These are phyloP conservation scores for Drepana arcuata DNA, from an alignment of 1,140 invertebrate genomes.

Conservation along the genomic window DNA sequence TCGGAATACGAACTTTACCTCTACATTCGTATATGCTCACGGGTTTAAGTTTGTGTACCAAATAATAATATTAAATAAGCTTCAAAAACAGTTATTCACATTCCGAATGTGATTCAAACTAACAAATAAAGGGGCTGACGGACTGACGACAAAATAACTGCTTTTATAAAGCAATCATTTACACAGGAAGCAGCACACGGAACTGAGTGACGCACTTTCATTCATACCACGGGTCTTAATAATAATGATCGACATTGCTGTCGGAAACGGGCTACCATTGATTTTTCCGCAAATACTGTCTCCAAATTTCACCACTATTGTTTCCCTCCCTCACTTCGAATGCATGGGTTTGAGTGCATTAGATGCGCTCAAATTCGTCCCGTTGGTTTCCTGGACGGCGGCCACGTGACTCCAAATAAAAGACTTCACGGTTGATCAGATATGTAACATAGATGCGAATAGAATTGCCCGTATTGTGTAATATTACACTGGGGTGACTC, in stretches of 20 bases:
- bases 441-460: slow-evolving; percentile 50
- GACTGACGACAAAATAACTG: slow-evolving; percentile 42
- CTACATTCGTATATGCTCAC: too few relatives aligned
- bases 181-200: slow-evolving; percentile 38
- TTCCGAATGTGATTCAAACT: too few relatives aligned
- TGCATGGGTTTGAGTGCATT: slow-evolving; percentile 65
- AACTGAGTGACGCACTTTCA: slow-evolving; percentile 36
- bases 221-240: slow-evolving; percentile 45
- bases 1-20: too few relatives aligned
- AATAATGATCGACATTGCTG: slow-evolving; percentile 58
- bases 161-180: slow-evolving; percentile 51
- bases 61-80: too few relatives aligned
- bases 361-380: slow-evolving; percentile 57
- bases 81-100: too few relatives aligned
- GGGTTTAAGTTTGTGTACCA: too few relatives aligned
- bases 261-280: slow-evolving; percentile 61
- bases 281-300: slow-evolving; percentile 66
- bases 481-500: slow-evolving; percentile 37
- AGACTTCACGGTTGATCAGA: slow-evolving; percentile 63
- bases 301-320: slow-evolving; percentile 18
- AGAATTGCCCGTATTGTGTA: slow-evolving; percentile 61
- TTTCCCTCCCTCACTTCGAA: slow-evolving; percentile 19
- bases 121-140: slow-evolving; percentile 23
- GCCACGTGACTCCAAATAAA: slow-evolving; percentile 62
- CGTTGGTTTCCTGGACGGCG: slow-evolving; percentile 56